Percentiles rank a stretch among this genome's conserved stretches.
phyloP scores from a whole-genome alignment of 2,888 invertebrate species.

The Leistus spinibarbis region DNA sequence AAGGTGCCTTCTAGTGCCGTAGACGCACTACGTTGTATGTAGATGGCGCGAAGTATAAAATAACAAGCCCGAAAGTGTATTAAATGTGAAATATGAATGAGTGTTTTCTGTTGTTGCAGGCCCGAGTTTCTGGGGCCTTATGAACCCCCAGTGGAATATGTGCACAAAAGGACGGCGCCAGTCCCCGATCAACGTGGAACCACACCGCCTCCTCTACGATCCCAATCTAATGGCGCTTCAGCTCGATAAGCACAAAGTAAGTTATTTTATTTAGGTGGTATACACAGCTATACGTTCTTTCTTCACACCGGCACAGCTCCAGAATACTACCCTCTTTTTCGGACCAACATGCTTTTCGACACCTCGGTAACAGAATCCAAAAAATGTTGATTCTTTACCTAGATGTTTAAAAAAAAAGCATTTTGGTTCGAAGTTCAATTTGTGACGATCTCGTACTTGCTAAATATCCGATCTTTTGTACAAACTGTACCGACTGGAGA shows the following conservation, averaged over 20 bases:
- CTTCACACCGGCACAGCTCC: no score
- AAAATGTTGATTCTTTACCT: no score
- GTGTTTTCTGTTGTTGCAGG: conserved; percentile 63
- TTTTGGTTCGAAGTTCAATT: no score
- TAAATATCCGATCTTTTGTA: no score
- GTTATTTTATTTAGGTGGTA: conserved; percentile 45
- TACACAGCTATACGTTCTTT: no score
- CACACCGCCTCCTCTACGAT: conserved; percentile 92
- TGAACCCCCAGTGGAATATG: conserved; percentile 98
- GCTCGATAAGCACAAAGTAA: conserved; percentile 93
- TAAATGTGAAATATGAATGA: conserved; percentile 36
- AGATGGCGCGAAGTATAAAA: neutral
- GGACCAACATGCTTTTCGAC: no score
- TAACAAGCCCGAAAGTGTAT: conserved; percentile 12
- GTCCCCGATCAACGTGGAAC: conserved; percentile 97
- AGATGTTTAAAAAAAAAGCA: no score
- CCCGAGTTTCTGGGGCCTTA: conserved; percentile 97
- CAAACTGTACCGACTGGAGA: no score
- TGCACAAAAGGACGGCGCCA: conserved; percentile 96
- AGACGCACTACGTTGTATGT: neutral
- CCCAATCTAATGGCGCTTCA: conserved; percentile 90
- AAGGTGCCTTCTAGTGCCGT: conserved; percentile 4
- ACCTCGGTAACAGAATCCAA: no score
- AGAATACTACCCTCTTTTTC: no score
- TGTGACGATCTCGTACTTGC: no score